phyloP scores from a whole-genome alignment of 2,797 vertebrate species.

The Anabas testudineus region DNA sequence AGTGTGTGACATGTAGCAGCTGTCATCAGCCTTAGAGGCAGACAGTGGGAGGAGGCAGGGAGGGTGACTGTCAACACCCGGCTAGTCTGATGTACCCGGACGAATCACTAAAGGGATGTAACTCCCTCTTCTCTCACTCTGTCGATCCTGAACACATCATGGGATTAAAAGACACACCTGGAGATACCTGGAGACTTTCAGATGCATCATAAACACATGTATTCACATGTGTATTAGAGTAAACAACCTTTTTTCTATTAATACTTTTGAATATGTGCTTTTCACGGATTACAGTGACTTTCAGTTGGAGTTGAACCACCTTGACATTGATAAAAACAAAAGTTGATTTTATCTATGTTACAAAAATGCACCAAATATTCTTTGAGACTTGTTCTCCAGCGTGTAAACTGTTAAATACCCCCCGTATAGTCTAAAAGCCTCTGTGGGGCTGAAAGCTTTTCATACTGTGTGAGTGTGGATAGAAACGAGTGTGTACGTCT shows the following conservation, averaged over 20 bases:
- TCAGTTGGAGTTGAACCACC: too few species aligned
- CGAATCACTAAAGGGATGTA: constrained; percentile 28
- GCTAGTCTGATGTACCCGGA: constrained; percentile 33
- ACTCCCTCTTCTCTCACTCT: constrained; percentile 10
- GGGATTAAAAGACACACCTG: not conserved
- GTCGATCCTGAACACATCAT: constrained; percentile 9
- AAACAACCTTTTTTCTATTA: constrained; percentile 8
- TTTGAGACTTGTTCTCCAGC: too few species aligned
- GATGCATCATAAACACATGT: constrained; percentile 25
- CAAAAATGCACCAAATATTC: too few species aligned
- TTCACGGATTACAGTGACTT: too few species aligned
- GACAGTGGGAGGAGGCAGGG: constrained; percentile 18
- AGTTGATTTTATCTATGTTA: too few species aligned
- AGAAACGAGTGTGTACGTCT: not conserved
- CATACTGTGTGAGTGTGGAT: too few species aligned
- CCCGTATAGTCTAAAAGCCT: too few species aligned
- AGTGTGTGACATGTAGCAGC: constrained; percentile 24
- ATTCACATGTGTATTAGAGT: not conserved
- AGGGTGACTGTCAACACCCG: constrained; percentile 38
- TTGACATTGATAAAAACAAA: too few species aligned
- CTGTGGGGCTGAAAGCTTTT: too few species aligned
- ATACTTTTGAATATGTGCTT: too few species aligned
- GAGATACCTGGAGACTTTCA: constrained; percentile 29
- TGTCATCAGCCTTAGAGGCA: constrained; percentile 25
- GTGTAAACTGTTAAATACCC: too few species aligned